phyloP scores from a whole-genome alignment of 2,797 vertebrate species.

The Anolis apletophallus region DNA sequence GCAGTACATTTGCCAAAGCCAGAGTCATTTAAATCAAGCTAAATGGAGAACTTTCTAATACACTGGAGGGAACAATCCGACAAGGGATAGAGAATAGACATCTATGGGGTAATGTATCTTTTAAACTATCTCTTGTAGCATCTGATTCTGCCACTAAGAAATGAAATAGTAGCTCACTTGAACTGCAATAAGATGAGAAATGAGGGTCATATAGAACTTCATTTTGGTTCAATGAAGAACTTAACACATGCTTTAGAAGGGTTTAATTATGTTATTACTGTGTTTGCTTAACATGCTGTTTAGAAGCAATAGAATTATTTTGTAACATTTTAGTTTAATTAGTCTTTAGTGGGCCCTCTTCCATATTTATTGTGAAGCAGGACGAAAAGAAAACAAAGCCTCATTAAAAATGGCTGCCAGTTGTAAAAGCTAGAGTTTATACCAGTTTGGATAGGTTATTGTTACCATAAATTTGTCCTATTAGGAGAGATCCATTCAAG shows the following conservation, averaged over 20 bases:
- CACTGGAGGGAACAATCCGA: conserved; percentile 20
- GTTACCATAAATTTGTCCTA: not conserved
- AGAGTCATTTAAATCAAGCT: conserved; percentile 54
- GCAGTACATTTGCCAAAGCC: conserved; percentile 51
- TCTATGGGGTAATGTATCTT: conserved; percentile 15
- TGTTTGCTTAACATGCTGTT: conserved; percentile 24
- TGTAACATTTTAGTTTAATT: conserved; percentile 1
- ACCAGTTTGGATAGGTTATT: not conserved
- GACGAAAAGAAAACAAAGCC: not conserved
- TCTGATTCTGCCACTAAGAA: conserved; percentile 41
- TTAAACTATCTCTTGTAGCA: conserved; percentile 54
- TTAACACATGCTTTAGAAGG: conserved; percentile 18
- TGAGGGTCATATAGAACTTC: conserved; percentile 31
- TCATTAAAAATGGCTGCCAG: not conserved
- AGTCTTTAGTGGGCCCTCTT: not conserved
- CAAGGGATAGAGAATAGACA: conserved; percentile 15
- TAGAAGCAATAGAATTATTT: conserved; percentile 25
- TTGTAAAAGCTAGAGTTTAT: not conserved
- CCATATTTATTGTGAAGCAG: not conserved
- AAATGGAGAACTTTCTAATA: conserved; percentile 47
- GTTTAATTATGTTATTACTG: conserved; percentile 27
- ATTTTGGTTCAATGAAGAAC: conserved; percentile 49
- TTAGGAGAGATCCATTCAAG: not conserved
- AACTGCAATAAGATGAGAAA: conserved; percentile 50
- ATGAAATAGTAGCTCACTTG: conserved; percentile 47